These are phyloP conservation scores for Eptatretus burgeri DNA, from an alignment of 2,113 vertebrate species.

Conservation along the genomic window DNA sequence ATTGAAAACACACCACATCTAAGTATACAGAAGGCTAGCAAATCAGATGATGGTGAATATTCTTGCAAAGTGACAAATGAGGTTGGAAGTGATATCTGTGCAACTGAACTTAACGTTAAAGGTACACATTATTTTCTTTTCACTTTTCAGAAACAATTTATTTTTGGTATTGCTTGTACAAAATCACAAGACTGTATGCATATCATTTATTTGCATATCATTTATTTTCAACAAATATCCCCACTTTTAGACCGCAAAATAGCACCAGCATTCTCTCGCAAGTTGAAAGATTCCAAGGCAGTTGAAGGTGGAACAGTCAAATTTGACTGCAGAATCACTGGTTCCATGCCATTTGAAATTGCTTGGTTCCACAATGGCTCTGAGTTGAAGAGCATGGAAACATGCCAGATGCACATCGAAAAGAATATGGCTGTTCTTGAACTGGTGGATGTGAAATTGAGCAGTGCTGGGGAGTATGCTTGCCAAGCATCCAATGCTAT, in stretches of 20 bases:
- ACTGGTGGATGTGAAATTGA: neutral
- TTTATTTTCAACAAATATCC: no score
- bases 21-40: slow-evolving; percentile 49
- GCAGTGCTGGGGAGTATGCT: neutral
- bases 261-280: neutral
- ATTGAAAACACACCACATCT: slow-evolving; percentile 41
- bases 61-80: slow-evolving; percentile 58
- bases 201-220: no score
- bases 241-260: slow-evolving; percentile 3
- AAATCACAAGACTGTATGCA: no score
- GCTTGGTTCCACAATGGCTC: neutral
- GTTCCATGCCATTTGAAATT: neutral
- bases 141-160: slow-evolving; percentile 18
- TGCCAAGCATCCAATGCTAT: neutral
- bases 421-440: neutral
- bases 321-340: slow-evolving; percentile 4
- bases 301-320: neutral
- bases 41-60: slow-evolving; percentile 47
- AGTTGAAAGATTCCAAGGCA: slow-evolving; percentile 2
- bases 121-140: slow-evolving; percentile 69
- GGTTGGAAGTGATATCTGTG: slow-evolving; percentile 53
- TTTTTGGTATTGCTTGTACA: no score
- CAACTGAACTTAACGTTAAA: slow-evolving; percentile 55
- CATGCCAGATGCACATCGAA: neutral
- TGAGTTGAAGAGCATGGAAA: neutral